A percentile compares a stretch with the other conserved stretches of the same genome.
Evolutionary conservation across 1,140 invertebrate genomes (phyloP).

Genomic region (Drosophila quadrilineata): DNA sequence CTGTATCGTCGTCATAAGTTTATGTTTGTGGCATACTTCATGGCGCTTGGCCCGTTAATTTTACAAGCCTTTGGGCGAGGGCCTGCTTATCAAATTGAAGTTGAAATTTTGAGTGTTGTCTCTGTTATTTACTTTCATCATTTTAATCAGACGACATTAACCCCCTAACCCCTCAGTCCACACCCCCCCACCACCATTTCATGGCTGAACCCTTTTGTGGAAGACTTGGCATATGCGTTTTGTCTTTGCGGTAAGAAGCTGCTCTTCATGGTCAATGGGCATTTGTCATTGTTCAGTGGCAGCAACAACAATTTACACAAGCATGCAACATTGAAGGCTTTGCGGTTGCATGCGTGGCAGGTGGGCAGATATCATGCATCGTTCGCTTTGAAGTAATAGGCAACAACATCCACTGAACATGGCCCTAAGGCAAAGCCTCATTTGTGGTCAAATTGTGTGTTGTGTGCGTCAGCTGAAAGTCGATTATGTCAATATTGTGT

Average conservation of each 20-base stretch:
- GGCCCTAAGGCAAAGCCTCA: conserved; percentile 70
- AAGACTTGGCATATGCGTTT: not conserved
- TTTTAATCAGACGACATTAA: conserved; percentile 4
- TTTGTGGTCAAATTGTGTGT: conserved; percentile 76
- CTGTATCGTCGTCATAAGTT: too few relatives aligned
- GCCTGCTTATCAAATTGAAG: not conserved
- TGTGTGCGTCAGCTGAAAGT: conserved; percentile 69
- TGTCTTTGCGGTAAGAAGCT: conserved; percentile 16
- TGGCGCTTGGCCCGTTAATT: conserved; percentile 38
- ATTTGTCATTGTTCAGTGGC: conserved; percentile 53
- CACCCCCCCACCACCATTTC: too few relatives aligned
- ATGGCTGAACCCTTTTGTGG: too few relatives aligned
- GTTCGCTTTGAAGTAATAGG: conserved; percentile 65
- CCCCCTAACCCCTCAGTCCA: too few relatives aligned
- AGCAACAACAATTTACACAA: conserved; percentile 23
- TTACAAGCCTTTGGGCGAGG: conserved; percentile 22
- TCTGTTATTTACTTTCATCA: conserved; percentile 6
- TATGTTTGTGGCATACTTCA: conserved; percentile 55
- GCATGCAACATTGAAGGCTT: conserved; percentile 6
- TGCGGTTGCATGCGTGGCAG: conserved; percentile 37
- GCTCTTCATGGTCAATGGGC: conserved; percentile 36
- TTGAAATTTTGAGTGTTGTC: not conserved
- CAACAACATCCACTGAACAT: conserved; percentile 30
- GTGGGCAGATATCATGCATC: conserved; percentile 16
- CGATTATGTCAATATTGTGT: conserved; percentile 78